Percentiles rank a stretch among this genome's conserved stretches.
Evolutionary conservation across 1,140 invertebrate genomes (phyloP).

Genomic region (Hyphantria cunea): DNA sequence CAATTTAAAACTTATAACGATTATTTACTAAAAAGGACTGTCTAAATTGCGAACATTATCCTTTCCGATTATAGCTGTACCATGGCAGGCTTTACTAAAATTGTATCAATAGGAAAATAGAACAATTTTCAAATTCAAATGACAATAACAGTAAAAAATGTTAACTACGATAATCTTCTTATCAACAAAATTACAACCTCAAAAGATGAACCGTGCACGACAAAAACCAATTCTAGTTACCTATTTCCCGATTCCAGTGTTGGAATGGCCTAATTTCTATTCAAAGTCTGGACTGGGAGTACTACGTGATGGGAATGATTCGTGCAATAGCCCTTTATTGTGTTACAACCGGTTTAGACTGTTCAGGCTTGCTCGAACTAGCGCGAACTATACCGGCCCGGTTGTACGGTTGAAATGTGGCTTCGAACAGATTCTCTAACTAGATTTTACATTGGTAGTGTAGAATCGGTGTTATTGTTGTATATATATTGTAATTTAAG

Average conservation of each 20-base stretch:
- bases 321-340: conserved; percentile 55
- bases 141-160: background rate
- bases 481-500: no score
- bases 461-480: background rate
- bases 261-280: conserved; percentile 46
- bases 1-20: no score
- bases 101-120: background rate
- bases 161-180: conserved; percentile 10
- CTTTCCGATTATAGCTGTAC: no score
- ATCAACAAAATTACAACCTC: conserved; percentile 23
- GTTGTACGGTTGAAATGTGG: conserved; percentile 26
- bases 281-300: conserved; percentile 35
- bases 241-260: conserved; percentile 22
- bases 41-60: no score
- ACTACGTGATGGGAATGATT: conserved; percentile 52
- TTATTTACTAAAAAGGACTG: no score
- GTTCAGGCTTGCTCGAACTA: conserved; percentile 41
- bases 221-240: conserved; percentile 14
- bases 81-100: no score
- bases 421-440: conserved; percentile 31
- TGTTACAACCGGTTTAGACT: conserved; percentile 47
- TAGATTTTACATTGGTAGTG: conserved; percentile 1
- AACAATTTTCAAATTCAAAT: background rate
- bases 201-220: conserved; percentile 14
- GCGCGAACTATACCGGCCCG: conserved; percentile 26